A percentile compares a stretch with the other conserved stretches of the same genome.
Conservation (phyloP, 2,888 invertebrate genomes). For the Lasioglossum figueresi region DNA sequence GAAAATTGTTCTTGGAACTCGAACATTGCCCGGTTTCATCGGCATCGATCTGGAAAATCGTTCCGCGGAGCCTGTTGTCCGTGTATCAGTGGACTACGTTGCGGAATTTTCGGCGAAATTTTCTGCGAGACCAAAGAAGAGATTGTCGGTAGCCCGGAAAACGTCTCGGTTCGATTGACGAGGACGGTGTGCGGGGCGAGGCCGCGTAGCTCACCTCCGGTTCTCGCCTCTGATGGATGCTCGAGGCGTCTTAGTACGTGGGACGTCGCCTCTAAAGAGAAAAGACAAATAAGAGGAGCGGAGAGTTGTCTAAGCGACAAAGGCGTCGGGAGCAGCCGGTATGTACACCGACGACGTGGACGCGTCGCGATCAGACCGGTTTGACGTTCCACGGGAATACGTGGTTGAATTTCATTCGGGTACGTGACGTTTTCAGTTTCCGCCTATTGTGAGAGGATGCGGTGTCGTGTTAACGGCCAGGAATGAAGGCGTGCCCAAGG, state of each 20-base stretch:
- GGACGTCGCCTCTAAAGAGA: constrained; percentile 49
- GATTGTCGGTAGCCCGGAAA: not conserved
- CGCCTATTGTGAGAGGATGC: constrained; percentile 40
- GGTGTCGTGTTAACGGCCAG: constrained; percentile 29
- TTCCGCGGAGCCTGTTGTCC: not conserved
- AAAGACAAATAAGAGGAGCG: constrained; percentile 62
- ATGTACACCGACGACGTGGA: constrained; percentile 38
- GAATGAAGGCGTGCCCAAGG: constrained; percentile 4
- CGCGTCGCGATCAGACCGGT: constrained; percentile 64
- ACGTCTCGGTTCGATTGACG: not conserved
- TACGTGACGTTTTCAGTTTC: constrained; percentile 68
- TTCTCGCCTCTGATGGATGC: constrained; percentile 34
- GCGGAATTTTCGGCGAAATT: not conserved
- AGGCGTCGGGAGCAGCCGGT: constrained; percentile 52
- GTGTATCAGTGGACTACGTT: not conserved
- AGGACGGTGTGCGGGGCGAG: not conserved
- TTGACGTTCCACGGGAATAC: constrained; percentile 55
- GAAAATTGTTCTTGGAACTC: no score
- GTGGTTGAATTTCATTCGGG: constrained; percentile 62
- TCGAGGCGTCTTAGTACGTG: constrained; percentile 36
- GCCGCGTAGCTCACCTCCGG: constrained; percentile 8
- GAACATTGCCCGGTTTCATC: not conserved
- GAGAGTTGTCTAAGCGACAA: constrained; percentile 59
- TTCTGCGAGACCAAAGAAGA: not conserved
- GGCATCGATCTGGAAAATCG: not conserved